Percentiles rank a stretch among this genome's conserved stretches.
Conservation (phyloP, 2,888 invertebrate genomes). For the Apoda limacodes region DNA sequence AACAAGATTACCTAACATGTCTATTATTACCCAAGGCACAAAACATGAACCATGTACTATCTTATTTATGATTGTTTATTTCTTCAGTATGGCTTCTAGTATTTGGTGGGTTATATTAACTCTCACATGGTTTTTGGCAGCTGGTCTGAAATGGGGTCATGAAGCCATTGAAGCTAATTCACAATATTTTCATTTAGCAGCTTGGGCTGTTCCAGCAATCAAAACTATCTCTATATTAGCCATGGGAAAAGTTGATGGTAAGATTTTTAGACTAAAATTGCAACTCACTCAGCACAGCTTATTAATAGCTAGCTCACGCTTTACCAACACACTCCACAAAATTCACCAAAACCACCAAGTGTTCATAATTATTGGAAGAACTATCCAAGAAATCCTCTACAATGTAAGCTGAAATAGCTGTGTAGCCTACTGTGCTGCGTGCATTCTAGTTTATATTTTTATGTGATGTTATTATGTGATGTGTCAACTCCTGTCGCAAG, state of each 20-base stretch:
- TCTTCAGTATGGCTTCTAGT: constrained; percentile 96
- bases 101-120: constrained; percentile 99
- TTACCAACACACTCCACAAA: no score
- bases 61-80: constrained; percentile 95
- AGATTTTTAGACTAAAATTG: constrained; percentile 24
- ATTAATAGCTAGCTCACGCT: no score
- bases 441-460: no score
- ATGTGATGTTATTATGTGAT: no score
- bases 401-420: no score
- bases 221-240: constrained; percentile 96
- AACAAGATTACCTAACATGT: constrained; percentile 79
- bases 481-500: no score
- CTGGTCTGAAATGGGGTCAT: constrained; percentile 97
- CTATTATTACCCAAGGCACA: constrained; percentile 89
- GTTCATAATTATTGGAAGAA: no score
- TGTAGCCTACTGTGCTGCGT: no score
- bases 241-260: constrained; percentile 96
- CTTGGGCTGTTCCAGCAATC: constrained; percentile 97
- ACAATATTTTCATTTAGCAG: constrained; percentile 96
- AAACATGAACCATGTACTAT: constrained; percentile 89
- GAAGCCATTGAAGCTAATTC: constrained; percentile 98
- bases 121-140: constrained; percentile 96
- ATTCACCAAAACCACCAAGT: no score
- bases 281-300: no score
- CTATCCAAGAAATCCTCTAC: no score